Evolutionary conservation across 1,140 invertebrate genomes (phyloP).

Genomic region (Galleria mellonella): DNA sequence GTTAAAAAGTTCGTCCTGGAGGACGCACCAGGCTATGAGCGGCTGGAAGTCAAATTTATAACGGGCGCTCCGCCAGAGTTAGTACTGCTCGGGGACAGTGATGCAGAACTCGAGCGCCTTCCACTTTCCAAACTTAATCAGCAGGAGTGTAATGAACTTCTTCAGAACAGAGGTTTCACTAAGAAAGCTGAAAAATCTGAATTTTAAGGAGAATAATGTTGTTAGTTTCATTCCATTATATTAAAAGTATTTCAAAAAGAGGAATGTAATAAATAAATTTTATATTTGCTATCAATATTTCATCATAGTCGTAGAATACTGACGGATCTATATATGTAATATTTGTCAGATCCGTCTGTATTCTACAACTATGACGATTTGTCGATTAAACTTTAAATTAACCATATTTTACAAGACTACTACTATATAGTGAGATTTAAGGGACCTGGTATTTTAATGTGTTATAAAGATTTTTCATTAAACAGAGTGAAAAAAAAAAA

Average conservation of each 20-base stretch:
- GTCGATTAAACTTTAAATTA: too few relatives aligned
- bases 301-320: too few relatives aligned
- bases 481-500: too few relatives aligned
- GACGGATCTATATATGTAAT: too few relatives aligned
- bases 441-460: too few relatives aligned
- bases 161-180: constrained; percentile 77
- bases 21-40: constrained; percentile 82
- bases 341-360: too few relatives aligned
- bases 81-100: constrained; percentile 76
- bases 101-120: constrained; percentile 79
- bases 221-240: too few relatives aligned
- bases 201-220: constrained; percentile 20
- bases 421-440: too few relatives aligned
- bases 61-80: constrained; percentile 81
- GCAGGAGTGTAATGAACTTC: constrained; percentile 81
- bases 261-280: background rate
- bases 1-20: constrained; percentile 85
- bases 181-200: constrained; percentile 58
- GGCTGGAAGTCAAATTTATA: constrained; percentile 78
- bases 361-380: too few relatives aligned
- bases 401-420: too few relatives aligned
- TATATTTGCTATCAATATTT: too few relatives aligned
- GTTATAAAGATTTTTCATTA: too few relatives aligned
- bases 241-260: background rate
- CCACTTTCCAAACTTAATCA: constrained; percentile 75